Evolutionary conservation across 2,113 vertebrate species (phyloP).

Genomic region (Dolichallabes microphthalmus): DNA sequence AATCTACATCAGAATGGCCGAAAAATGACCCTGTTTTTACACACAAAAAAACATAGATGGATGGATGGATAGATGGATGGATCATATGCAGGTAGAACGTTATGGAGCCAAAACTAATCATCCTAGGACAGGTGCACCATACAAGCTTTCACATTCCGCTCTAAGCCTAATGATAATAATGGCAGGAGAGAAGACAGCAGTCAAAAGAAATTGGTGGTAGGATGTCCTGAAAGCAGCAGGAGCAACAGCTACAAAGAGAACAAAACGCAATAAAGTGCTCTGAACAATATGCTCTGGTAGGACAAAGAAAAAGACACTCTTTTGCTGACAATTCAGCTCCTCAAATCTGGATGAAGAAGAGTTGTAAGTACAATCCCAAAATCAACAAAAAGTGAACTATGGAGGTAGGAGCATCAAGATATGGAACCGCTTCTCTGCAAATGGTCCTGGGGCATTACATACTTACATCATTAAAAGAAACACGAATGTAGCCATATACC

Average conservation of each 20-base stretch:
- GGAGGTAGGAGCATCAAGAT: background rate
- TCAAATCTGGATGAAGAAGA: background rate
- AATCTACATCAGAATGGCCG: too few species aligned
- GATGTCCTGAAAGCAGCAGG: background rate
- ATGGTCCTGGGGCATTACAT: background rate
- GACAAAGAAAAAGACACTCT: background rate
- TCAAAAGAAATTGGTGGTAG: background rate
- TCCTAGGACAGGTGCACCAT: background rate
- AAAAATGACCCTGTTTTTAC: too few species aligned
- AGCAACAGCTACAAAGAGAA: background rate
- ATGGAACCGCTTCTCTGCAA: background rate
- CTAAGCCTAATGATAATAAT: background rate
- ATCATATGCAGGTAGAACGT: background rate
- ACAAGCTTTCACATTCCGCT: background rate
- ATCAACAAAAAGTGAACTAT: background rate
- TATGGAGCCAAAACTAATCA: background rate
- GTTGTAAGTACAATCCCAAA: background rate
- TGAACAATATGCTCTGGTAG: background rate
- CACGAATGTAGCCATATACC: background rate
- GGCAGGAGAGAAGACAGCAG: background rate
- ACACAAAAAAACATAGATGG: too few species aligned
- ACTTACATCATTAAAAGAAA: background rate
- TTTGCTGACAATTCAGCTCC: background rate
- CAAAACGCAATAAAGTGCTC: background rate
- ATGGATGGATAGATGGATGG: too few species aligned